Conservation (phyloP, 2,113 vertebrate species). For the Euleptes europaea region DNA sequence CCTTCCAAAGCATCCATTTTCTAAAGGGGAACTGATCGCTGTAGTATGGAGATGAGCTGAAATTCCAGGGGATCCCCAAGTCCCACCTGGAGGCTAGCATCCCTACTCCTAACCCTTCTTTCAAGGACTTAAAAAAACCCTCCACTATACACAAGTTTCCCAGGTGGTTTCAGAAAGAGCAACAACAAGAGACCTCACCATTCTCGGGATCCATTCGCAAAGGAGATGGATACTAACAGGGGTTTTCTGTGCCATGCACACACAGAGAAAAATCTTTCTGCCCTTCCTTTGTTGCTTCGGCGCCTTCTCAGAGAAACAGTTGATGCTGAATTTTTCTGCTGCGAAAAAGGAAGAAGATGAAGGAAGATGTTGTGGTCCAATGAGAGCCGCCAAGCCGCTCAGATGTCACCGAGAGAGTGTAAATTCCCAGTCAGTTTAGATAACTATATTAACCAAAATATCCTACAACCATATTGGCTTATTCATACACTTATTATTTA, state of each 20-base stretch:
- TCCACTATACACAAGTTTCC: not conserved
- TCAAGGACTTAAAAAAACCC: not conserved
- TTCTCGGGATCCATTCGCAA: not conserved
- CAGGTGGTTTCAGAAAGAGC: not conserved
- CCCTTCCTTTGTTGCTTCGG: not conserved
- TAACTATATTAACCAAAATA: not conserved
- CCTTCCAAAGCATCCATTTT: too few species aligned
- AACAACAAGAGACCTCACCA: not conserved
- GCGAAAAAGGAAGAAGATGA: not conserved
- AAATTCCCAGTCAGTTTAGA: not conserved
- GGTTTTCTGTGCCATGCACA: not conserved
- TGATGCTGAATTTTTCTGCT: not conserved
- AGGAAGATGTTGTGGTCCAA: not conserved
- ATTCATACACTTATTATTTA: conserved; percentile 14
- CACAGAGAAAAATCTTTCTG: not conserved
- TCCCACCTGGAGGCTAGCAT: too few species aligned
- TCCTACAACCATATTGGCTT: not conserved
- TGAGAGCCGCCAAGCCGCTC: not conserved
- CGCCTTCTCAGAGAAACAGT: fast-evolving
- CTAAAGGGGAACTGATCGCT: too few species aligned
- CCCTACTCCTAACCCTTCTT: not conserved
- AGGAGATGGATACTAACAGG: too few species aligned
- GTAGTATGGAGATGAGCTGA: too few species aligned
- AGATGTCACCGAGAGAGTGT: fast-evolving
- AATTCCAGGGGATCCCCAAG: too few species aligned